Conservation (phyloP, 2,113 vertebrate species). For the Proterorhinus semilunaris region DNA sequence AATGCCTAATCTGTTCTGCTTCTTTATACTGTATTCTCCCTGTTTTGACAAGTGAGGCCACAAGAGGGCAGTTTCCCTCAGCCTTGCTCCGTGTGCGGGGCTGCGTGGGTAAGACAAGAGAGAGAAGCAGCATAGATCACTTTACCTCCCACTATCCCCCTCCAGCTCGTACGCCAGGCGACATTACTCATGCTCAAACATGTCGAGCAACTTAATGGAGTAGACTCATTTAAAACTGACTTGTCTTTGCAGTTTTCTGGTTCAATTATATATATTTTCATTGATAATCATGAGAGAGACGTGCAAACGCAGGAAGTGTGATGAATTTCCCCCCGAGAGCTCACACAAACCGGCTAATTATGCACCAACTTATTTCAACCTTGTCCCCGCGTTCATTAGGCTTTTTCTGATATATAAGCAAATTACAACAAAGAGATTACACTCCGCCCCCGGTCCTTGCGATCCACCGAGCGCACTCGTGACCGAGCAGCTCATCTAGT, state of each 20-base stretch:
- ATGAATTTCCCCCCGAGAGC: conserved; percentile 43
- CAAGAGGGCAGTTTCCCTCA: conserved; percentile 72
- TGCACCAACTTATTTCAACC: conserved; percentile 48
- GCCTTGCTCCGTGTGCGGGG: conserved; percentile 24
- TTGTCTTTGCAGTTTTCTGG: conserved; percentile 47
- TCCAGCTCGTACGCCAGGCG: conserved; percentile 48
- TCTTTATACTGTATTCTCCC: background rate
- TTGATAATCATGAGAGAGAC: conserved; percentile 18
- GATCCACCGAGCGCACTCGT: conserved; percentile 9
- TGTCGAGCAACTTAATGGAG: conserved; percentile 57
- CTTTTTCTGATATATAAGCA: conserved; percentile 50
- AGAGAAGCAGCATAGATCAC: conserved; percentile 42
- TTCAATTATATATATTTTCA: conserved; percentile 59
- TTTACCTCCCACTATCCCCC: conserved; percentile 43
- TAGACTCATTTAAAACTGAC: conserved; percentile 68
- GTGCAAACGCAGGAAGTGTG: conserved; percentile 16
- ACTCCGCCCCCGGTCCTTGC: conserved; percentile 32
- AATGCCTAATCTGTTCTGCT: conserved; percentile 22
- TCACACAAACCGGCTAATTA: conserved; percentile 47
- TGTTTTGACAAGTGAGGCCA: conserved; percentile 54
- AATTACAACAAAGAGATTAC: conserved; percentile 42
- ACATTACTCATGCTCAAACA: conserved; percentile 56
- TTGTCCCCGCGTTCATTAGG: conserved; percentile 48
- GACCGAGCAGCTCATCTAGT: conserved; percentile 34
- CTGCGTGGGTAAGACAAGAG: conserved; percentile 22